Base-by-base conservation (phyloP, 2,888 invertebrate species). In the Biston stratarius region DNA sequence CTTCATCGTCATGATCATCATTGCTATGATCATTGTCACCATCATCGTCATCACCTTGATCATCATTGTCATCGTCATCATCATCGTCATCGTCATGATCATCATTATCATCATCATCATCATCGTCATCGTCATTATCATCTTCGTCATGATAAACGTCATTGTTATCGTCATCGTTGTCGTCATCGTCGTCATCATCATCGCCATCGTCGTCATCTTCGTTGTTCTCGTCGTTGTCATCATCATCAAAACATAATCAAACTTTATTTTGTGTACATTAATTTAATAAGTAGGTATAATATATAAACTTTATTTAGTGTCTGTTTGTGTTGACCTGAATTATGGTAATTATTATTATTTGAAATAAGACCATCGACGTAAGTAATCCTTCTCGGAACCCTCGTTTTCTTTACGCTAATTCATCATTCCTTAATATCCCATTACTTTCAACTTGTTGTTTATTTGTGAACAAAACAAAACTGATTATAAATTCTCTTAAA, bases 161-260 rank as follows among this genome's bases (percentile, higher is more conserved):
- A 9, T 82, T 76, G 3, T 83, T 77, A 6, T 81, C 73, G 0
- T 53, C 62, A 6, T 87, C 83, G 0, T 74, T 71, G 0, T 94
- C 89, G 0, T 89, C 84, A 1, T 89, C 78, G 3, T 88, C 83
- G 0, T 88, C 82, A 75, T 92, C 86, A 12, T 92, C 87, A 7
- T 91, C 86, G 14, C 91, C 88, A 0, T 94, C 88, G 0, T 95
- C 90, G 1, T 94, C 90, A 8, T 94, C 88, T n/a, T 94, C 91
- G 15, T 94, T 90, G 15, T 94, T 88, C 0, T 94, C 88, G 0
- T 94, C 90, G 9, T 94, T 90, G 10, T 93, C 83, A 0, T 82
- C 77, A 1, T 79, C 74, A 9, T 88, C 82, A 15, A n/a, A n/a
- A n/a, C 90, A 1, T 94, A 90, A 8, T 94, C 24, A 24, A 24